These are phyloP conservation scores for Chauna torquata DNA, from an alignment of 2,113 vertebrate genomes.

Conservation along the genomic window DNA sequence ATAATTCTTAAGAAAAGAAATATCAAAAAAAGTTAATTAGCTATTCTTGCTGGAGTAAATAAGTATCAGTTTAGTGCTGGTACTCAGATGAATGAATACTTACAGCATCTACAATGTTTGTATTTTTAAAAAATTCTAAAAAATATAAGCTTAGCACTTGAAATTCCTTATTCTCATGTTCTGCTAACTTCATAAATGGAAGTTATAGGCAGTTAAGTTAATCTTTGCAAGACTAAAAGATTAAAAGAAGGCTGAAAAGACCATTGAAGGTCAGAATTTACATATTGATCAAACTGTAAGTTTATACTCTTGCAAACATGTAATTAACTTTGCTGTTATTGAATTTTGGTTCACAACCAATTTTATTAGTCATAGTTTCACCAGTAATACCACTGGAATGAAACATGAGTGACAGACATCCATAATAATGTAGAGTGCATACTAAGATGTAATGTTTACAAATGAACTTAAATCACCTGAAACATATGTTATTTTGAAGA, in stretches of 20 bases:
- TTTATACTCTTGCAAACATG: constrained; percentile 80
- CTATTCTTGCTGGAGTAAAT: background rate
- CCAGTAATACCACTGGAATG: constrained; percentile 66
- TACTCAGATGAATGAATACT: background rate
- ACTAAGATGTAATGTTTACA: constrained; percentile 13
- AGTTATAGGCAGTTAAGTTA: constrained; percentile 76
- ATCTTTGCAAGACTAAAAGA: constrained; percentile 79
- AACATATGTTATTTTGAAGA: constrained; percentile 27
- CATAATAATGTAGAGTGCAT: constrained; percentile 47
- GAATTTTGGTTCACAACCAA: constrained; percentile 81
- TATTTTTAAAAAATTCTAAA: background rate
- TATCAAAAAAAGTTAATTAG: background rate
- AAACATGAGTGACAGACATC: constrained; percentile 63
- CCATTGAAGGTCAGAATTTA: constrained; percentile 85
- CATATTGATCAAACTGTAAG: constrained; percentile 86
- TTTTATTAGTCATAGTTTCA: constrained; percentile 80
- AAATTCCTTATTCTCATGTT: constrained; percentile 5
- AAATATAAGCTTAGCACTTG: background rate
- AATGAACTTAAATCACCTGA: constrained; percentile 6
- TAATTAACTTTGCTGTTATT: constrained; percentile 85
- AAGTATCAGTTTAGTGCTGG: background rate
- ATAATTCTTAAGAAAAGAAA: background rate
- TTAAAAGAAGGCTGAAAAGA: constrained; percentile 80
- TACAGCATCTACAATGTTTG: background rate
- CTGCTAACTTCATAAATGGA: constrained; percentile 69